phyloP scores from a whole-genome alignment of 2,113 vertebrate species.

The Megaceryle torquata region DNA sequence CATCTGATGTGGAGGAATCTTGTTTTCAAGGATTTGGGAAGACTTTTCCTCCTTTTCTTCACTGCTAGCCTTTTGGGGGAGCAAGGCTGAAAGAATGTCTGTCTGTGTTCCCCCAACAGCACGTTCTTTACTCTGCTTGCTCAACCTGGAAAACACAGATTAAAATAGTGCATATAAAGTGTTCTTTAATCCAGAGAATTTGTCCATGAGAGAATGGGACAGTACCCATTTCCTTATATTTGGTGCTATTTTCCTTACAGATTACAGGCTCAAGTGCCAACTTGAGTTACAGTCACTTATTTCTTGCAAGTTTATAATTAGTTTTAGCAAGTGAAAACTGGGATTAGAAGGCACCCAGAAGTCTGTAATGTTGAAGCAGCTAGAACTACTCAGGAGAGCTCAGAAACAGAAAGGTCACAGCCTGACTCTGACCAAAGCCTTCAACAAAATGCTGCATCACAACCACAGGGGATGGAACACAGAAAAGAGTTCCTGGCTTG shows the following conservation, averaged over 20 bases:
- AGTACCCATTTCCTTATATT: not conserved
- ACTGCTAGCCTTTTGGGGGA: not conserved
- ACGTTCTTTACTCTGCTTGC: not conserved
- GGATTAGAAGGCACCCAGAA: not conserved
- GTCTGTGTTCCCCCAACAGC: not conserved
- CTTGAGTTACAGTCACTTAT: not conserved
- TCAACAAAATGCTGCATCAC: not conserved
- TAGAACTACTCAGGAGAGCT: not conserved
- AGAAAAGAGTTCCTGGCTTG: not conserved
- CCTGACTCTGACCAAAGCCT: not conserved
- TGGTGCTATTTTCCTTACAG: not conserved
- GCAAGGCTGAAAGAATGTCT: not conserved
- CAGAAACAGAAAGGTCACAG: not conserved
- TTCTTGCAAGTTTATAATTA: not conserved
- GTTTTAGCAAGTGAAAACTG: not conserved
- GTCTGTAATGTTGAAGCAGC: not conserved
- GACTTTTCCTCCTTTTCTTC: not conserved
- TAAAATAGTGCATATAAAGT: not conserved
- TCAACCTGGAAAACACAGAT: not conserved
- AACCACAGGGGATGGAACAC: not conserved
- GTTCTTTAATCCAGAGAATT: not conserved
- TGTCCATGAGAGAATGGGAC: not conserved
- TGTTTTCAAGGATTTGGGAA: conserved; percentile 42
- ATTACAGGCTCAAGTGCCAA: not conserved
- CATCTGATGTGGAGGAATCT: not conserved